Evolutionary conservation across 2,888 invertebrate genomes (phyloP).

Genomic region (Ellobium chinense): DNA sequence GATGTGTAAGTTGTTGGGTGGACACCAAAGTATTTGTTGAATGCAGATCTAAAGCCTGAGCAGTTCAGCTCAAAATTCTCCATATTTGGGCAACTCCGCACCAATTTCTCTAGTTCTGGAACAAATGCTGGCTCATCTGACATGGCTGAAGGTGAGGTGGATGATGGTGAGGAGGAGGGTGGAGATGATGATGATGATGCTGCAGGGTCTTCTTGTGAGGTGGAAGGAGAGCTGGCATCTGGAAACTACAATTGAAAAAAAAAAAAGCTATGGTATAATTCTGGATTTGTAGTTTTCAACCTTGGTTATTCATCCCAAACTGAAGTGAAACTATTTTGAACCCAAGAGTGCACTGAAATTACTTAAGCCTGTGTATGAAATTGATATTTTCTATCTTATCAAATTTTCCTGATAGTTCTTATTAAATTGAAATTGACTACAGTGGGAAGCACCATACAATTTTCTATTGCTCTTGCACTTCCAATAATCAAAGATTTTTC

Average conservation of each 20-base stretch:
- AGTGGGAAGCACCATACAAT: too few relatives aligned
- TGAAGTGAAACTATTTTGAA: too few relatives aligned
- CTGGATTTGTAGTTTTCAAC: too few relatives aligned
- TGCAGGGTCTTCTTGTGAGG: constrained; percentile 34
- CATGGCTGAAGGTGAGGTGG: constrained; percentile 22
- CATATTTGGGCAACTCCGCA: constrained; percentile 58
- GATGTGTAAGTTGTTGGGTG: constrained; percentile 51
- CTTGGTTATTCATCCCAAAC: too few relatives aligned
- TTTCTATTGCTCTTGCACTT: too few relatives aligned
- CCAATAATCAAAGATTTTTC: too few relatives aligned
- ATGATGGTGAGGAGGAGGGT: constrained; percentile 37
- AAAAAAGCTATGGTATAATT: too few relatives aligned
- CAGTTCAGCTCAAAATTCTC: constrained; percentile 63
- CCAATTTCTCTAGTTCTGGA: constrained; percentile 49
- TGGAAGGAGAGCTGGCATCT: constrained; percentile 45
- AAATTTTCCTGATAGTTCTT: too few relatives aligned
- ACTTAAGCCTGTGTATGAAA: too few relatives aligned
- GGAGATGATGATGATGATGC: constrained; percentile 33
- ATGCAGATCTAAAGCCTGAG: constrained; percentile 56
- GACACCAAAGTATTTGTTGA: constrained; percentile 56
- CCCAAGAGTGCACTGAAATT: too few relatives aligned
- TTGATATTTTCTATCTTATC: too few relatives aligned
- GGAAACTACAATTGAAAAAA: constrained; percentile 12
- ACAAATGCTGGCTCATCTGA: constrained; percentile 38
- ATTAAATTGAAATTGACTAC: too few relatives aligned